These are phyloP conservation scores for Himalopsyche anomala DNA, from an alignment of 2,888 invertebrate genomes.

Conservation along the genomic window DNA sequence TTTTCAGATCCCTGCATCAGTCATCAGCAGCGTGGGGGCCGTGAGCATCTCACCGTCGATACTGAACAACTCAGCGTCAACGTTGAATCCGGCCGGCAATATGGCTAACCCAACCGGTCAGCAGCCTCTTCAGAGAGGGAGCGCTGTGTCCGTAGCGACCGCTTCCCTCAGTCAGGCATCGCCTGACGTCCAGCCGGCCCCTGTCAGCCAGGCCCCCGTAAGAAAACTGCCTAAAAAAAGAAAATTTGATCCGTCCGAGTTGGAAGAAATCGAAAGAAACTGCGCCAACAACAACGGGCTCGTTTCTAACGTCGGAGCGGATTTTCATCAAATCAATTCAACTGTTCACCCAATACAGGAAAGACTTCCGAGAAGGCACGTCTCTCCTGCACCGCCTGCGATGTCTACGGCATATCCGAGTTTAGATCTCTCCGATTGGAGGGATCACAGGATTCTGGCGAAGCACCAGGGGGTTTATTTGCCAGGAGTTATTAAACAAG, in stretches of 20 bases:
- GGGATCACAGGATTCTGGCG: slow-evolving; percentile 93
- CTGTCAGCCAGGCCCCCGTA: slow-evolving; percentile 78
- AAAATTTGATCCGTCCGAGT: slow-evolving; percentile 88
- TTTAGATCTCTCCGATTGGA: slow-evolving; percentile 95
- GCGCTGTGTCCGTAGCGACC: slow-evolving; percentile 68
- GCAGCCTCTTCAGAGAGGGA: slow-evolving; percentile 70
- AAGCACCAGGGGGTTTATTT: slow-evolving; percentile 89
- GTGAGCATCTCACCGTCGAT: slow-evolving; percentile 74
- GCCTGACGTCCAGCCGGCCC: slow-evolving; percentile 65
- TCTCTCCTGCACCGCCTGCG: slow-evolving; percentile 76
- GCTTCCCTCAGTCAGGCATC: slow-evolving; percentile 51
- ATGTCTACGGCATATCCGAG: slow-evolving; percentile 80
- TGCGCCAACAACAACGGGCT: slow-evolving; percentile 73
- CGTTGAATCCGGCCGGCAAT: slow-evolving; percentile 69
- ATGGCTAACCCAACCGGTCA: slow-evolving; percentile 76
- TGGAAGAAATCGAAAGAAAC: slow-evolving; percentile 82
- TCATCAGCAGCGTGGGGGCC: slow-evolving; percentile 78
- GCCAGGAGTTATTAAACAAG: slow-evolving; percentile 91
- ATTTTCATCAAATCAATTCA: slow-evolving; percentile 66
- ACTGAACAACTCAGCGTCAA: slow-evolving; percentile 67
- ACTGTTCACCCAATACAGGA: slow-evolving; percentile 67
- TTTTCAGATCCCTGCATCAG: slow-evolving; percentile 77
- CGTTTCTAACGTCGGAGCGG: slow-evolving; percentile 46
- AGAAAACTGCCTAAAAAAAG: slow-evolving; percentile 95
- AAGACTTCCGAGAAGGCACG: slow-evolving; percentile 71